These are phyloP conservation scores for Scomber colias DNA, from an alignment of 2,113 vertebrate species.

Conservation along the genomic window DNA sequence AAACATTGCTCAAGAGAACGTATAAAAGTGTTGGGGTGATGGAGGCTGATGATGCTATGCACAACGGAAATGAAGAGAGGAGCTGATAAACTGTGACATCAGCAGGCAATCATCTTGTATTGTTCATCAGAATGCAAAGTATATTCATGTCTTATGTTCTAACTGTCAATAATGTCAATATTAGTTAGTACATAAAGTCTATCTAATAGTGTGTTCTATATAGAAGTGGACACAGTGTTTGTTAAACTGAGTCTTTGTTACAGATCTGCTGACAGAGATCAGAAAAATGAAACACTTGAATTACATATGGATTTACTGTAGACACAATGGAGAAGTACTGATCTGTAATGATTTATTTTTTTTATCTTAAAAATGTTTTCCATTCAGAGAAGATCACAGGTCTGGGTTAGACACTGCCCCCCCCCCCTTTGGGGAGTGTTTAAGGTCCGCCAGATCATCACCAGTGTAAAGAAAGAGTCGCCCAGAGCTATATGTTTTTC, in stretches of 20 bases:
- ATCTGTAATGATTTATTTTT: background rate
- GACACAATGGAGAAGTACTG: background rate
- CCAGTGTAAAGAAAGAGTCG: constrained; percentile 38
- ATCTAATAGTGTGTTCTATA: too few species aligned
- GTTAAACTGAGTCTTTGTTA: background rate
- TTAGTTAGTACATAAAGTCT: background rate
- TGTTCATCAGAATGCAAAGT: too few species aligned
- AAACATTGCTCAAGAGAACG: too few species aligned
- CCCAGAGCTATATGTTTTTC: constrained; percentile 55
- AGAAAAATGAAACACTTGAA: background rate
- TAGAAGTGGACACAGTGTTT: background rate
- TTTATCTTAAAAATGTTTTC: background rate
- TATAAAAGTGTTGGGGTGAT: too few species aligned
- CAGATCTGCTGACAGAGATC: background rate
- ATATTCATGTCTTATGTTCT: too few species aligned
- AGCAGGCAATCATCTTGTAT: too few species aligned
- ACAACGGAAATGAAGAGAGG: too few species aligned
- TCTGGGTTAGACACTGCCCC: background rate
- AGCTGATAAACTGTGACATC: too few species aligned
- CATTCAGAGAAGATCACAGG: background rate
- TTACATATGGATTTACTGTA: background rate
- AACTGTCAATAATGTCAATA: too few species aligned
- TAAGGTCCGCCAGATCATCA: constrained; percentile 1
- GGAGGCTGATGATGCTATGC: too few species aligned
- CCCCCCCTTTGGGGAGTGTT: too few species aligned